These are phyloP conservation scores for Ochropleura plecta DNA, from an alignment of 2,888 invertebrate species.

Conservation along the genomic window DNA sequence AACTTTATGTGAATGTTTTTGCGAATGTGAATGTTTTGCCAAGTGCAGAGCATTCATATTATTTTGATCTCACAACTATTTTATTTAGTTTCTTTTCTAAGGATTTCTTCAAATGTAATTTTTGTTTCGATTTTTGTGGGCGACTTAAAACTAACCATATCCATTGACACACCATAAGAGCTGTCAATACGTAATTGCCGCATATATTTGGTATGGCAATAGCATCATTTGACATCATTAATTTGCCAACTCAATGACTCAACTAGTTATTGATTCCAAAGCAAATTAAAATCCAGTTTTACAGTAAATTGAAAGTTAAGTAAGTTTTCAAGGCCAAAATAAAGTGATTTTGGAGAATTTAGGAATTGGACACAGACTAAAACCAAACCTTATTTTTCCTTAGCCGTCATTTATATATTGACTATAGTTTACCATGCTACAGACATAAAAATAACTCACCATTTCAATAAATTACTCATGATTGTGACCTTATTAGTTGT, in stretches of 20 bases:
- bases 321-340: no score
- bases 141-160: no score
- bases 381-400: neutral
- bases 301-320: no score
- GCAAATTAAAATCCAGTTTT: no score
- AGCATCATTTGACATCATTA: no score
- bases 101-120: neutral
- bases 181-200: no score
- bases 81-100: neutral
- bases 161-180: no score
- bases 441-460: constrained; percentile 4
- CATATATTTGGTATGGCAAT: no score
- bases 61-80: neutral
- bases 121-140: neutral
- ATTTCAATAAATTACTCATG: constrained; percentile 1
- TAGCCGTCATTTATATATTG: neutral
- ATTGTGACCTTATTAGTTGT: neutral
- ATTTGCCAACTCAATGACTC: no score
- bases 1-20: neutral
- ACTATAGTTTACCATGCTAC: neutral
- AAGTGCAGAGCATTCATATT: neutral
- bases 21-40: neutral
- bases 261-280: no score
- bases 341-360: no score
- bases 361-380: no score